phyloP scores from a whole-genome alignment of 2,888 invertebrate species.

The Mesoligia furuncula region DNA sequence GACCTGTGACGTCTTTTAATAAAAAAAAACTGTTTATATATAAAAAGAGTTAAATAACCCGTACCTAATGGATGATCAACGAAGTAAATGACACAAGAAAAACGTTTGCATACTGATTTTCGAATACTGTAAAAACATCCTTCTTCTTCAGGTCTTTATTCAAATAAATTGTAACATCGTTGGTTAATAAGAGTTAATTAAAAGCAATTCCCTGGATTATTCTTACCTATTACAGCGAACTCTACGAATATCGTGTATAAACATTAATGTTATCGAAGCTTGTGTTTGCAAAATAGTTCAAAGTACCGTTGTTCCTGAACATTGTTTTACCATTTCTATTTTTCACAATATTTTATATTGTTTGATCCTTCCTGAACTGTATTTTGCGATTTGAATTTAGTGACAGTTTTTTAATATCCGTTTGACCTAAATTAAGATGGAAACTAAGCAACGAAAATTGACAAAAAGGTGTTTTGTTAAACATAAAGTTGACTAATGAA shows the following conservation, averaged over 20 bases:
- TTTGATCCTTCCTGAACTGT: not conserved
- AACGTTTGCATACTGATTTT: not conserved
- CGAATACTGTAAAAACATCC: not conserved
- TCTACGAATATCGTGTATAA: not conserved
- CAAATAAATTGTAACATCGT: not conserved
- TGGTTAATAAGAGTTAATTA: not conserved
- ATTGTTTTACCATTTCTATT: conserved; percentile 2
- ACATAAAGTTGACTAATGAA: conserved; percentile 6
- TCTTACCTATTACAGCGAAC: too few relatives aligned
- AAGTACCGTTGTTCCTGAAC: not conserved
- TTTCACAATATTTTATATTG: not conserved
- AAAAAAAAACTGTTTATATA: not conserved
- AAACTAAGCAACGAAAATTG: not conserved
- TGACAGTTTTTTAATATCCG: conserved; percentile 32
- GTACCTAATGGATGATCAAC: not conserved
- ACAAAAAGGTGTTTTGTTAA: not conserved
- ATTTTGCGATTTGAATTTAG: conserved; percentile 1
- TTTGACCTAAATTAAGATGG: conserved; percentile 12
- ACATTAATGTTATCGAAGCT: not conserved
- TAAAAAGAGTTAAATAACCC: not conserved
- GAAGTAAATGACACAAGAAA: not conserved
- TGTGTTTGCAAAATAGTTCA: conserved; percentile 4
- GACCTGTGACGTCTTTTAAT: accelerated
- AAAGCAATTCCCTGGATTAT: not conserved
- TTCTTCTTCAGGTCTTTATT: not conserved